A percentile compares a stretch with the other conserved stretches of the same genome.
Conservation (phyloP, 2,888 invertebrate species). For the Spatulosminthurus flaviceps region DNA sequence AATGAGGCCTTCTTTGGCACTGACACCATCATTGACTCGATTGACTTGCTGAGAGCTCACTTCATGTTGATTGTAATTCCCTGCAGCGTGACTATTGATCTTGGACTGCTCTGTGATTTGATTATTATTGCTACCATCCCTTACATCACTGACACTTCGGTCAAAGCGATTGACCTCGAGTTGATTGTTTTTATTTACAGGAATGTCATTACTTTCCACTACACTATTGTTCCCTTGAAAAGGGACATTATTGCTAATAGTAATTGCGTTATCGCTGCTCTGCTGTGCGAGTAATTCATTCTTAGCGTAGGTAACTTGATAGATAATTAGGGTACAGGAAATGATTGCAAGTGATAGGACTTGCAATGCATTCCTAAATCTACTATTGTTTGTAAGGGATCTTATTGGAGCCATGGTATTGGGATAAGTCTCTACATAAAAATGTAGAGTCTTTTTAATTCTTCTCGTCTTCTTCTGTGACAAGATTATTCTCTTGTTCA, state of each 20-base stretch:
- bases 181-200: slow-evolving; percentile 3
- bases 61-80: not conserved
- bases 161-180: not conserved
- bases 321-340: slow-evolving; percentile 52
- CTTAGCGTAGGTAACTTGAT: slow-evolving; percentile 48
- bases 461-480: not conserved
- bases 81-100: slow-evolving; percentile 12
- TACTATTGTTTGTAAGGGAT: slow-evolving; percentile 14
- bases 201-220: not conserved
- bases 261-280: not conserved
- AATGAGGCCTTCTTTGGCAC: slow-evolving; percentile 38
- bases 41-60: not conserved
- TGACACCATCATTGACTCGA: slow-evolving; percentile 20
- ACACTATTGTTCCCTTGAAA: slow-evolving; percentile 1
- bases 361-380: slow-evolving; percentile 45
- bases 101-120: not conserved
- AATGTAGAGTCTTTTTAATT: not conserved
- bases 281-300: slow-evolving; percentile 17
- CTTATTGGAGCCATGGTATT: slow-evolving; percentile 40
- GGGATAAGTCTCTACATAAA: not conserved
- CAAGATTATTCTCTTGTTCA: slow-evolving; percentile 4
- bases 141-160: not conserved
- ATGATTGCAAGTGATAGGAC: slow-evolving; percentile 50
- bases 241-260: not conserved
- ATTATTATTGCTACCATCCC: not conserved